Evolutionary conservation across 1,140 invertebrate genomes (phyloP).

Genomic region (Gryon sp.): DNA sequence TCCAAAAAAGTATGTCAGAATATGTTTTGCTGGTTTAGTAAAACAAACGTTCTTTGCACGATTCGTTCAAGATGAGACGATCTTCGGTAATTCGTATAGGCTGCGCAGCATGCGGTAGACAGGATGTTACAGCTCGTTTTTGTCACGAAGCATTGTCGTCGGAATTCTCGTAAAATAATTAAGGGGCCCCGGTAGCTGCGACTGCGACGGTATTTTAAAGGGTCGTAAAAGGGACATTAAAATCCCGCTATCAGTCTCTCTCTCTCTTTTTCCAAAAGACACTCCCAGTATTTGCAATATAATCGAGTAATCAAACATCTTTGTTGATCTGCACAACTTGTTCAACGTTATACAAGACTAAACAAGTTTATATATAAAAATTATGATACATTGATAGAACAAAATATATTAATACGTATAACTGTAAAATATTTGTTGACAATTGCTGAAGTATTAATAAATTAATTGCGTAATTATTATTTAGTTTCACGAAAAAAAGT

Average conservation of each 20-base stretch:
- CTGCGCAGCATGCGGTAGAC: constrained; percentile 65
- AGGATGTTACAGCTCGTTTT: constrained; percentile 77
- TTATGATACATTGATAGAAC: too few species aligned
- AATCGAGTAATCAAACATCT: constrained; percentile 11
- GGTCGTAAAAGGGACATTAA: constrained; percentile 78
- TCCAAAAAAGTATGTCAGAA: constrained; percentile 2
- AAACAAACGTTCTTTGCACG: constrained; percentile 31
- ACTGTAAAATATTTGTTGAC: too few species aligned
- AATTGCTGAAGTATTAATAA: too few species aligned
- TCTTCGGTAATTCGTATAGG: constrained; percentile 45
- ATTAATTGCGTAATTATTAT: too few species aligned
- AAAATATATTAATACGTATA: too few species aligned
- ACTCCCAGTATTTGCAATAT: constrained; percentile 40
- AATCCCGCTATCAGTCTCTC: constrained; percentile 68
- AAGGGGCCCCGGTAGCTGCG: constrained; percentile 72
- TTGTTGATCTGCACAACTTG: constrained; percentile 3
- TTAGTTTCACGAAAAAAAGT: too few species aligned
- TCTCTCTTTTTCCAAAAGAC: constrained; percentile 51
- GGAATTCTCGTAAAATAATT: constrained; percentile 80
- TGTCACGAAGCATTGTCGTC: constrained; percentile 75
- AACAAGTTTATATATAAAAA: too few species aligned
- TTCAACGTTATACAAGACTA: too few species aligned
- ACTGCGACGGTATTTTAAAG: constrained; percentile 77
- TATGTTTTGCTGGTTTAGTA: constrained; percentile 10
- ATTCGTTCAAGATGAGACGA: constrained; percentile 43